phyloP scores from a whole-genome alignment of 2,888 invertebrate species.

The Chalcosyrphus nemorum region DNA sequence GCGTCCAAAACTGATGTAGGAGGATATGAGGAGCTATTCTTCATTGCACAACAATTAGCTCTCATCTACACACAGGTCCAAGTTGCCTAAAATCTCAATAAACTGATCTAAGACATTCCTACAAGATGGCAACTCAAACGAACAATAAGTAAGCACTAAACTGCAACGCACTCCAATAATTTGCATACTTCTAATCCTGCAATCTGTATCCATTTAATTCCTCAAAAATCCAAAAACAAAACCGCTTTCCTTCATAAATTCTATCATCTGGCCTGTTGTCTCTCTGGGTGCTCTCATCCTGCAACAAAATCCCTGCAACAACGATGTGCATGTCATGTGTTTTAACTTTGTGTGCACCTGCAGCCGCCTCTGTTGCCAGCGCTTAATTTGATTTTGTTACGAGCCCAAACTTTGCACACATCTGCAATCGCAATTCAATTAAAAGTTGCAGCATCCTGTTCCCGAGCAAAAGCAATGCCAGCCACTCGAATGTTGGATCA shows the following conservation, averaged over 20 bases:
- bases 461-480: neutral
- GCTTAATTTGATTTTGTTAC: constrained; percentile 58
- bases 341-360: constrained; percentile 34
- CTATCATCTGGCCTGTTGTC: neutral
- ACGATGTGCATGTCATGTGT: constrained; percentile 8
- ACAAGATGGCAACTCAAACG: too few relatives aligned
- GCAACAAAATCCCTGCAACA: neutral
- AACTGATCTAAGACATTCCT: too few relatives aligned
- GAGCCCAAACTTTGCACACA: constrained; percentile 55
- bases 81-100: too few relatives aligned
- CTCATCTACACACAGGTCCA: too few relatives aligned
- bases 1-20: too few relatives aligned
- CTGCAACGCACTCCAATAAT: too few relatives aligned
- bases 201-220: too few relatives aligned
- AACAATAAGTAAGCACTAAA: too few relatives aligned
- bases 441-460: constrained; percentile 46
- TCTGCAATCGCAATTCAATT: constrained; percentile 68
- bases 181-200: too few relatives aligned
- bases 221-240: neutral
- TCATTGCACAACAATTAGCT: too few relatives aligned
- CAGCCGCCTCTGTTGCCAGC: constrained; percentile 6
- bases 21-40: too few relatives aligned
- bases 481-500: neutral
- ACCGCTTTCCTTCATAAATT: neutral
- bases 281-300: neutral